Evolutionary conservation across 92 coral and sea anemone species (phyloP).

Genomic region (Epizoanthus fatuus): DNA sequence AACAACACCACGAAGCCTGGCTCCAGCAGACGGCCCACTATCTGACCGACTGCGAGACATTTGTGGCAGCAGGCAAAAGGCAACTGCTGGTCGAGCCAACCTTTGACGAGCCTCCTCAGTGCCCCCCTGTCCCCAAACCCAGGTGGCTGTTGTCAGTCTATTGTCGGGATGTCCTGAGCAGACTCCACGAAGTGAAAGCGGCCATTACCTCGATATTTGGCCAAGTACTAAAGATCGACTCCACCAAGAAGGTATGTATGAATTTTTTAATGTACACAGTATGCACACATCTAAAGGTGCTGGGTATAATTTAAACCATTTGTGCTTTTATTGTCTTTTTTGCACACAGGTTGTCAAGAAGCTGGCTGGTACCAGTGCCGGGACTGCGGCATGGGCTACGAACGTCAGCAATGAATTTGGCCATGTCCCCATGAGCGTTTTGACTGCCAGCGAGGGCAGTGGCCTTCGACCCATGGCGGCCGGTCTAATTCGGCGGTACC

Average conservation of each 20-base stretch:
- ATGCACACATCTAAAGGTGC: too few relatives aligned
- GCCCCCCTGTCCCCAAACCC: slow-evolving; percentile 50
- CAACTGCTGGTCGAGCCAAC: neutral
- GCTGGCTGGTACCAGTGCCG: slow-evolving; percentile 61
- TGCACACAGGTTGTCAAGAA: slow-evolving; percentile 16
- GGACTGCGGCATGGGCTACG: slow-evolving; percentile 76
- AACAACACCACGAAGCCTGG: slow-evolving; percentile 64
- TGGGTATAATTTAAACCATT: too few relatives aligned
- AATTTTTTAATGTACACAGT: too few relatives aligned
- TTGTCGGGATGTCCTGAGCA: slow-evolving; percentile 59
- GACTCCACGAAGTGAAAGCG: slow-evolving; percentile 63
- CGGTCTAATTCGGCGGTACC: slow-evolving; percentile 58
- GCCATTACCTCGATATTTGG: slow-evolving; percentile 51
- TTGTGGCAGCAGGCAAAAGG: slow-evolving; percentile 17
- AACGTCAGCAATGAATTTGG: slow-evolving; percentile 76
- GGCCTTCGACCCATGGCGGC: slow-evolving; percentile 65
- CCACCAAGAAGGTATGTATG: slow-evolving; percentile 57
- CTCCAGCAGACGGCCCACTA: slow-evolving; percentile 44
- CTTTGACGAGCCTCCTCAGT: slow-evolving; percentile 47
- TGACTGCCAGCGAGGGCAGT: slow-evolving; percentile 69
- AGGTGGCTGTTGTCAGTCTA: slow-evolving; percentile 58
- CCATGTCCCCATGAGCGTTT: slow-evolving; percentile 61
- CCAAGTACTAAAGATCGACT: slow-evolving; percentile 49
- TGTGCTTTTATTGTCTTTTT: too few relatives aligned
- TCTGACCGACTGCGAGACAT: slow-evolving; percentile 62